Conservation (phyloP, 2,797 vertebrate species). For the Agapornis canus region DNA sequence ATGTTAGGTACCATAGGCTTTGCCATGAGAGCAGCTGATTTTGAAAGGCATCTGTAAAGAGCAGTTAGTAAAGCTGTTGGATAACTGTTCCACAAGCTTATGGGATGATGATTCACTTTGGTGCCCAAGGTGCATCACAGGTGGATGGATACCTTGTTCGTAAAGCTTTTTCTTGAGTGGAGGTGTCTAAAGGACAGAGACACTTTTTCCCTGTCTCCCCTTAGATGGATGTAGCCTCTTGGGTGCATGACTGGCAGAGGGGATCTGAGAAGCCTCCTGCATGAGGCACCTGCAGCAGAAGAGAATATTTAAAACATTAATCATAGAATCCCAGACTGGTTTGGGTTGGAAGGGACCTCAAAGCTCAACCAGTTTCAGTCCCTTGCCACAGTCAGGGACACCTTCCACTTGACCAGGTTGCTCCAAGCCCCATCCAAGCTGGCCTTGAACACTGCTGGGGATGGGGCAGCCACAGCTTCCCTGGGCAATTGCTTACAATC, state of each 20-base stretch:
- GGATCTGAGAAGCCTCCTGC: not conserved
- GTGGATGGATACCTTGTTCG: accelerated
- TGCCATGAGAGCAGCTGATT: not conserved
- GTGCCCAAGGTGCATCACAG: not conserved
- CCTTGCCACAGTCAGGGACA: not conserved
- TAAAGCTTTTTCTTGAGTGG: not conserved
- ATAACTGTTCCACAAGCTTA: accelerated
- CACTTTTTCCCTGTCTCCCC: not conserved
- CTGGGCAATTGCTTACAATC: not conserved
- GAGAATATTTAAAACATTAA: not conserved
- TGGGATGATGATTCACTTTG: not conserved
- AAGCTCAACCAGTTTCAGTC: not conserved
- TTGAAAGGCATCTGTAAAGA: not conserved
- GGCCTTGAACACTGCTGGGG: not conserved
- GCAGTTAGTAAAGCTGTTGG: not conserved
- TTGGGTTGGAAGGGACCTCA: not conserved
- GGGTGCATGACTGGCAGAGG: not conserved
- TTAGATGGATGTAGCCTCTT: accelerated
- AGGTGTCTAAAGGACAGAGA: not conserved
- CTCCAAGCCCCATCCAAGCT: not conserved
- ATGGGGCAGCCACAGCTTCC: not conserved
- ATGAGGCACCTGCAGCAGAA: not conserved
- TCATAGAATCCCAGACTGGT: not conserved
- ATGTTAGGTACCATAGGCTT: not conserved
- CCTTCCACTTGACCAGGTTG: not conserved